Base-by-base conservation (phyloP, 2,797 vertebrate species). In the Semaprochilodus insignis region DNA sequence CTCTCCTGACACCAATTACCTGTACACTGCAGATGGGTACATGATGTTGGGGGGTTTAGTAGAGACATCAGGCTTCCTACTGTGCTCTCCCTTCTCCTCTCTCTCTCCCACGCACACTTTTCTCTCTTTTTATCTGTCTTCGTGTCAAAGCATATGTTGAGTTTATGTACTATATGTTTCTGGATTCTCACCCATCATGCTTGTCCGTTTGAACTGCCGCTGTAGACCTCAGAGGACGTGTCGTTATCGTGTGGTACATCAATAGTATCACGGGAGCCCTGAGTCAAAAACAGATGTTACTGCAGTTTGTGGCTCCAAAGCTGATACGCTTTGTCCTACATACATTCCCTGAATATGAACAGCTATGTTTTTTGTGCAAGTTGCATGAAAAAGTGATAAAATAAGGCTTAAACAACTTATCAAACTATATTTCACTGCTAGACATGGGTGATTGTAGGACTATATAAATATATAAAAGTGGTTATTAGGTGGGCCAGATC, bases 1-100 rank as follows among this genome's bases (percentile, higher is more conserved):
- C 23, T 44, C 55, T 62, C 54, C 55, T 80, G 70, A 69, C 76
- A 67, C 74, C 77, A 62, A 63, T 80, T 80, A 72, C 44, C 40
- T 80, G n/a, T 55, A 57, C 31, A 84, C 55, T 31, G 44, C 51
- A 23, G 23, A 80, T 72, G 31, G 74, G 60, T 40, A 15, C 54
- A 74, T 69, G 67, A 73, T 48, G 34, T 60, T 44, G 40, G 25
- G 36, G 19, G 36, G 73, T 27, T 84, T 77, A 63, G 34, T 76
- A 10, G 63, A 65, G 36, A 77, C 48, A 36, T 67, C 14, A 44
- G 54, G 48, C 63, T 76, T 23, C 52, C 55, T 27, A 51, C 23
- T 76, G 25, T 54, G 13, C 60, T 67, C 23, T 69, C 14, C 67
- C 34, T 69, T 57, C 66, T 14, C 25, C 66, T 51, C 31, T 40